A percentile compares a stretch with the other conserved stretches of the same genome.
Evolutionary conservation across 2,113 vertebrate genomes (phyloP).

Genomic region (Pandion haliaetus): DNA sequence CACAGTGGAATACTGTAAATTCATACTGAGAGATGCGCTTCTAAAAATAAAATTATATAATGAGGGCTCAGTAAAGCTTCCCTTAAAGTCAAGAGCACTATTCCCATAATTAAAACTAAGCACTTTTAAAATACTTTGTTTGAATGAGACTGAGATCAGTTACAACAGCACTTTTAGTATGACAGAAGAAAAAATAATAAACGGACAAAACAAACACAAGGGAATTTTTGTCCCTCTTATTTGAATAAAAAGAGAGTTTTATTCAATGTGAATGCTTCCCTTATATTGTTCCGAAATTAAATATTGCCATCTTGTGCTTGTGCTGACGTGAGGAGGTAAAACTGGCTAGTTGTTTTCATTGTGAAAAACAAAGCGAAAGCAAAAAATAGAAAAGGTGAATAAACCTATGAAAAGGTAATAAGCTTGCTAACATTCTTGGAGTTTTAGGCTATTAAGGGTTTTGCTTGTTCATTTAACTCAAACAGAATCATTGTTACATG

Average conservation of each 20-base stretch:
- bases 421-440: background rate
- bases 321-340: background rate
- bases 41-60: conserved; percentile 17
- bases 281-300: background rate
- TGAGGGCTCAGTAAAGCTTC: background rate
- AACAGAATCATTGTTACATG: background rate
- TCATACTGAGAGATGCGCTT: background rate
- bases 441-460: background rate
- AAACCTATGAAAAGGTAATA: background rate
- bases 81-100: background rate
- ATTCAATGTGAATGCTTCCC: background rate
- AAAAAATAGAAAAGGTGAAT: background rate
- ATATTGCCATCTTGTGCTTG: background rate
- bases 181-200: background rate
- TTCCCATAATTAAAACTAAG: background rate
- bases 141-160: background rate
- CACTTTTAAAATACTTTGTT: background rate
- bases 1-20: background rate
- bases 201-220: background rate
- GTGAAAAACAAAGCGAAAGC: background rate
- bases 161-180: background rate
- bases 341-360: background rate
- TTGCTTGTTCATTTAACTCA: background rate
- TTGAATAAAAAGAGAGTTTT: background rate
- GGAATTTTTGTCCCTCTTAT: background rate